Evolutionary conservation across 2,888 invertebrate genomes (phyloP).

Genomic region (Nezara viridula): DNA sequence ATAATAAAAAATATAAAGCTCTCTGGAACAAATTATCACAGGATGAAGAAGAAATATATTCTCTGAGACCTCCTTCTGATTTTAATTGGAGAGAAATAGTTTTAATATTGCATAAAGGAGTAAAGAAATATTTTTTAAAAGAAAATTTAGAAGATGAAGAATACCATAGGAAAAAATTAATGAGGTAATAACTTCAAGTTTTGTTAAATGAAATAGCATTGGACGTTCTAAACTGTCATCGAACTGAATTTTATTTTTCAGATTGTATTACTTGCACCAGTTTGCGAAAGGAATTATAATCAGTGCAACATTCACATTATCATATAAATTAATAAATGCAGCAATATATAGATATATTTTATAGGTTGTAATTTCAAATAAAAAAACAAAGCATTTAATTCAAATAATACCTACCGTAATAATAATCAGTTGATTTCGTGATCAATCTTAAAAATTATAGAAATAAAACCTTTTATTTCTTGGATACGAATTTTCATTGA

Average conservation of each 20-base stretch:
- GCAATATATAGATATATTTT: neutral
- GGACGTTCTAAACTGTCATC: neutral
- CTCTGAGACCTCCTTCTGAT: neutral
- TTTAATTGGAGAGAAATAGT: constrained; percentile 28
- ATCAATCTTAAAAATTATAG: too few relatives aligned
- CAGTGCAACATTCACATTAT: neutral
- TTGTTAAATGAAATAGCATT: neutral
- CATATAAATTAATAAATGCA: neutral
- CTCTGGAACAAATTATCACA: constrained; percentile 22
- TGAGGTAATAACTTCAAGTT: neutral
- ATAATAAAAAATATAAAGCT: constrained; percentile 52
- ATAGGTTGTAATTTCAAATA: too few relatives aligned
- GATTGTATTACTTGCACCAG: neutral
- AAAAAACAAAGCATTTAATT: neutral
- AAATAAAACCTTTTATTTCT: too few relatives aligned
- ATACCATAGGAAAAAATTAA: neutral
- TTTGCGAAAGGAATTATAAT: neutral
- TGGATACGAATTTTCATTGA: too few relatives aligned
- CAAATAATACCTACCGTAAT: neutral
- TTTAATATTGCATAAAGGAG: constrained; percentile 48
- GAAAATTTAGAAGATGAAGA: constrained; percentile 60
- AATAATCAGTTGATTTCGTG: too few relatives aligned
- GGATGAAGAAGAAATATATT: constrained; percentile 50
- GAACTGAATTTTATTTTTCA: neutral
- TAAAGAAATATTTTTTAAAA: constrained; percentile 60